Percentiles rank a stretch among this genome's conserved stretches.
These are phyloP conservation scores for Stenopsyche tienmushanensis DNA, from an alignment of 1,140 invertebrate genomes.

Conservation along the genomic window DNA sequence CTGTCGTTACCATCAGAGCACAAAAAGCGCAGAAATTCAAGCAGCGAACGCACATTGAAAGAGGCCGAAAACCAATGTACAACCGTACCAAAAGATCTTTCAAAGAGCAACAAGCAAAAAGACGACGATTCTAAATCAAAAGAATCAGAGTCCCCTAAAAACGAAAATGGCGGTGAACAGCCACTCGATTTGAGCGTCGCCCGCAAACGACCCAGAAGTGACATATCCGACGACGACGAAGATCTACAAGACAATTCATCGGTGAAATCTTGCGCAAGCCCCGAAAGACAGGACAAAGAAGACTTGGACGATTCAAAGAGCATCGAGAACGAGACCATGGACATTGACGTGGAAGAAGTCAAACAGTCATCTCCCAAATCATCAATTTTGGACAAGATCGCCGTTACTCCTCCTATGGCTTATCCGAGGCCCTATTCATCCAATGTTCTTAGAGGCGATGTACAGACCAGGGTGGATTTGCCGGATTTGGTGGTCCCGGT, in stretches of 20 bases:
- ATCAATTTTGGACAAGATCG: constrained; percentile 39
- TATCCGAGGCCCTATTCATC: constrained; percentile 77
- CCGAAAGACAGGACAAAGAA: constrained; percentile 46
- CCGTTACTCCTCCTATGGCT: constrained; percentile 61
- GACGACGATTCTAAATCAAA: constrained; percentile 5
- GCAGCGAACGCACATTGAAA: constrained; percentile 37
- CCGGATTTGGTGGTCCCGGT: constrained; percentile 54
- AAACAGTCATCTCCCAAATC: constrained; percentile 41
- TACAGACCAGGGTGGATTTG: constrained; percentile 62
- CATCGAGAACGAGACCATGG: constrained; percentile 56
- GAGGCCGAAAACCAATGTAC: constrained; percentile 46
- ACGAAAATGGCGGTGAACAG: constrained; percentile 55
- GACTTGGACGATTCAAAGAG: constrained; percentile 48
- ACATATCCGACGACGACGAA: constrained; percentile 49
- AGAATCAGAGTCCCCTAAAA: constrained; percentile 1
- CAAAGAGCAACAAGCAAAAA: constrained; percentile 28
- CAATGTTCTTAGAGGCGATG: constrained; percentile 72
- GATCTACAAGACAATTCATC: constrained; percentile 48
- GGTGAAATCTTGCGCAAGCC: constrained; percentile 52
- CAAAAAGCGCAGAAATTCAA: constrained; percentile 30
- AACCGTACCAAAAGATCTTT: constrained; percentile 50
- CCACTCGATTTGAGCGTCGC: constrained; percentile 73
- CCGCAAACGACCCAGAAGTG: constrained; percentile 54
- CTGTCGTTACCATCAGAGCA: constrained; percentile 34
- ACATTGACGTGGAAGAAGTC: constrained; percentile 54